Conservation (phyloP, 2,888 invertebrate genomes). For the Oscheius sp. region DNA sequence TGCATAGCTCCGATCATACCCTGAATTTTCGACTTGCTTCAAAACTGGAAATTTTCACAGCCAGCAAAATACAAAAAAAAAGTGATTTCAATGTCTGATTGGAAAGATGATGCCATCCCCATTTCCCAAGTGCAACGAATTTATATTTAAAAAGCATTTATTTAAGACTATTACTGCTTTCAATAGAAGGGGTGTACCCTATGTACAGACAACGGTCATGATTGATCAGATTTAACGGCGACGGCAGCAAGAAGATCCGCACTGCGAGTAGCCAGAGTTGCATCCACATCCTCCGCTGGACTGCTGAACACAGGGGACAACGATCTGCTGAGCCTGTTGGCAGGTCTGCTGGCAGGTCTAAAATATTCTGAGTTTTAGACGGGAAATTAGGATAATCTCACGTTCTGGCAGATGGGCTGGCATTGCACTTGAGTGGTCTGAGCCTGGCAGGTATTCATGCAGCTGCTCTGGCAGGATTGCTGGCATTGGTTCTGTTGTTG, state of each 20-base stretch:
- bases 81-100: too few relatives aligned
- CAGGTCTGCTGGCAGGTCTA: constrained; percentile 63
- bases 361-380: constrained; percentile 56
- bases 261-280: constrained; percentile 56
- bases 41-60: too few relatives aligned
- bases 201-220: constrained; percentile 7
- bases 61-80: too few relatives aligned
- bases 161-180: constrained; percentile 38
- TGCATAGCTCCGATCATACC: too few relatives aligned
- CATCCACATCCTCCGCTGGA: constrained; percentile 48
- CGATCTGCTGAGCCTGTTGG: constrained; percentile 61
- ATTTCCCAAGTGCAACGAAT: too few relatives aligned
- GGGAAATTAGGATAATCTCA: constrained; percentile 56
- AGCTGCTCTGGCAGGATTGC: constrained; percentile 54
- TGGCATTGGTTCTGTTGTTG: constrained; percentile 54
- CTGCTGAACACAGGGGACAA: constrained; percentile 37
- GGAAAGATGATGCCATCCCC: too few relatives aligned
- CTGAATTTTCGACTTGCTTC: too few relatives aligned
- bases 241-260: constrained; percentile 59
- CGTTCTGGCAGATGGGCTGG: constrained; percentile 55
- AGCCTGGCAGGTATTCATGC: constrained; percentile 58
- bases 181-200: neutral
- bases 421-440: constrained; percentile 54
- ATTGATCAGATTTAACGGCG: neutral
- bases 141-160: neutral